A percentile compares a stretch with the other conserved stretches of the same genome.
phyloP scores from a whole-genome alignment of 1,140 invertebrate species.

The Calycopis cecrops region DNA sequence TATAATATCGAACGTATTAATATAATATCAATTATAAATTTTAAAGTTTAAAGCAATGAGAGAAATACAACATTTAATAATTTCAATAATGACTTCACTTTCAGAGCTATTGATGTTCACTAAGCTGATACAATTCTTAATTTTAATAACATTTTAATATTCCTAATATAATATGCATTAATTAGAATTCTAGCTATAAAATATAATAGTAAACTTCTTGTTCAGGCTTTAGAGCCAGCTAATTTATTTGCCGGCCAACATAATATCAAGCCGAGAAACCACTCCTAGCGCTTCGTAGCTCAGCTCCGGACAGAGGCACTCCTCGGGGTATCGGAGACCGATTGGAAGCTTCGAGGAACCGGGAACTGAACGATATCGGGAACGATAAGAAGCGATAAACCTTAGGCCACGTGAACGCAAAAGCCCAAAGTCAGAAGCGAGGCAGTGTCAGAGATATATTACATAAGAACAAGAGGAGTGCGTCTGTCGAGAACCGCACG shows the following conservation, averaged over 20 bases:
- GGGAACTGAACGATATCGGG: background rate
- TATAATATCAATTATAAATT: constrained; percentile 2
- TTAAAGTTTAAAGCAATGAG: constrained; percentile 20
- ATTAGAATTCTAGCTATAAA: constrained; percentile 72
- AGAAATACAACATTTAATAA: constrained; percentile 69
- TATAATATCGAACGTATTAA: background rate
- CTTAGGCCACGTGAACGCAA: constrained; percentile 12
- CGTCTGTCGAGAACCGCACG: constrained; percentile 27
- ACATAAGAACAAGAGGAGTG: constrained; percentile 10
- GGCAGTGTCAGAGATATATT: constrained; percentile 11
- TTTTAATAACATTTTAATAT: constrained; percentile 69
- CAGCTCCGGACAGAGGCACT: constrained; percentile 7
- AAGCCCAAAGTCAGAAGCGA: constrained; percentile 15
- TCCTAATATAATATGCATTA: constrained; percentile 71
- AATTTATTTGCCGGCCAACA: constrained; percentile 26
- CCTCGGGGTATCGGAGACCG: constrained; percentile 6
- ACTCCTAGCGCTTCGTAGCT: constrained; percentile 24
- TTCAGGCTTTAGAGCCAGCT: constrained; percentile 47
- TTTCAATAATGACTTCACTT: constrained; percentile 72
- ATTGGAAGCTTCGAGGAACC: background rate
- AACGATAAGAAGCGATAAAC: constrained; percentile 12
- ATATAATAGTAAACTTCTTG: constrained; percentile 62
- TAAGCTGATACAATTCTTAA: constrained; percentile 74
- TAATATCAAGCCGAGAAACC: constrained; percentile 28
- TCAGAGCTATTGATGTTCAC: constrained; percentile 73